phyloP scores from a whole-genome alignment of 2,888 invertebrate species.

The Lobophora halterata region DNA sequence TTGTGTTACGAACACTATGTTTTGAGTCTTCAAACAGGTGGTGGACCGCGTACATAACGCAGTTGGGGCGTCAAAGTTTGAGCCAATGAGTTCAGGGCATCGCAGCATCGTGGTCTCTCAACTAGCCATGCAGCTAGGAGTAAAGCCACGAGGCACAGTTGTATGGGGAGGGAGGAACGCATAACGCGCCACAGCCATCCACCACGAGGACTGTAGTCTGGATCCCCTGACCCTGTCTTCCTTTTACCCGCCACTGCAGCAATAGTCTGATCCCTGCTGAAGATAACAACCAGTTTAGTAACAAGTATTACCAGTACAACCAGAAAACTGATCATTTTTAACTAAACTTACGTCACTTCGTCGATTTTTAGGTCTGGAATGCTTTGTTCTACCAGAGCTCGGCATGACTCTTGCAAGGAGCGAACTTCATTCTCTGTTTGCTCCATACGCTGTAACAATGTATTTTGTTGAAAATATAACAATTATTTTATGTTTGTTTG shows the following conservation, averaged over 20 bases:
- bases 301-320: too few relatives aligned
- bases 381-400: constrained; percentile 76
- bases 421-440: constrained; percentile 87
- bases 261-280: constrained; percentile 50
- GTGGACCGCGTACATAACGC: constrained; percentile 90
- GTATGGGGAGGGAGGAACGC: constrained; percentile 88
- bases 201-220: constrained; percentile 76
- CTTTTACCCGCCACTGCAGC: constrained; percentile 55
- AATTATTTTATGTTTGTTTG: too few relatives aligned
- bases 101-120: constrained; percentile 89
- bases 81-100: constrained; percentile 87
- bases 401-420: constrained; percentile 84
- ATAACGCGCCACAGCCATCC: constrained; percentile 88
- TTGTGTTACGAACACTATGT: constrained; percentile 34
- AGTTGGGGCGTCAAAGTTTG: constrained; percentile 89
- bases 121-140: constrained; percentile 88
- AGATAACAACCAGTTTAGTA: constrained; percentile 25
- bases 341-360: constrained; percentile 63
- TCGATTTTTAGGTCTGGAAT: constrained; percentile 70
- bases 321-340: neutral
- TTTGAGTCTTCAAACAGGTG: constrained; percentile 83
- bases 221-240: constrained; percentile 79
- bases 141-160: constrained; percentile 86
- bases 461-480: too few relatives aligned
- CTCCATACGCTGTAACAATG: constrained; percentile 81